Conservation (phyloP, 2,113 vertebrate genomes). For the Bos indicus region DNA sequence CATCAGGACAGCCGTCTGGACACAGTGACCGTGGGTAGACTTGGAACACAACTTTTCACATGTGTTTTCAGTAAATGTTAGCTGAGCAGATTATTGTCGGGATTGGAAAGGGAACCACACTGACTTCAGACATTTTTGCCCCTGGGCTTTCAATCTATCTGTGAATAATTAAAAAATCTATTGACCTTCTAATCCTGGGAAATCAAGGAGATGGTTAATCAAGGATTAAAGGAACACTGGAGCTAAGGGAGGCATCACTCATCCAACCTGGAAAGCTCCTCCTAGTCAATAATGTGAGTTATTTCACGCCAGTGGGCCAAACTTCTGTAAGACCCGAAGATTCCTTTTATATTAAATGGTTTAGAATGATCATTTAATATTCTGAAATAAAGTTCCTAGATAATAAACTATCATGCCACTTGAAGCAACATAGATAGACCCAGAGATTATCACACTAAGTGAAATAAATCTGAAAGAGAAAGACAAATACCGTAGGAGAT, state of each 20-base stretch:
- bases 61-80: background rate
- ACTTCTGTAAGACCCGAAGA: background rate
- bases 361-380: background rate
- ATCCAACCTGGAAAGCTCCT: background rate
- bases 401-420: background rate
- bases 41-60: background rate
- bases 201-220: background rate
- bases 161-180: background rate
- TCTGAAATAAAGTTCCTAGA: background rate
- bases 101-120: background rate
- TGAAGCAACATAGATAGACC: background rate
- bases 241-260: background rate
- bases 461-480: background rate
- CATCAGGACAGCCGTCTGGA: background rate
- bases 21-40: accelerated
- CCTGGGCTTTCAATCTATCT: background rate
- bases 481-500: background rate
- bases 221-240: background rate
- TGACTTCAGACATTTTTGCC: background rate
- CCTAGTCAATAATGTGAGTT: background rate
- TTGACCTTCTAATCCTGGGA: background rate
- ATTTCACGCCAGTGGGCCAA: background rate
- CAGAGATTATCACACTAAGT: background rate
- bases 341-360: background rate
- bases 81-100: background rate